Evolutionary conservation across 2,797 vertebrate species (phyloP).

Genomic region (Chelon auratus): DNA sequence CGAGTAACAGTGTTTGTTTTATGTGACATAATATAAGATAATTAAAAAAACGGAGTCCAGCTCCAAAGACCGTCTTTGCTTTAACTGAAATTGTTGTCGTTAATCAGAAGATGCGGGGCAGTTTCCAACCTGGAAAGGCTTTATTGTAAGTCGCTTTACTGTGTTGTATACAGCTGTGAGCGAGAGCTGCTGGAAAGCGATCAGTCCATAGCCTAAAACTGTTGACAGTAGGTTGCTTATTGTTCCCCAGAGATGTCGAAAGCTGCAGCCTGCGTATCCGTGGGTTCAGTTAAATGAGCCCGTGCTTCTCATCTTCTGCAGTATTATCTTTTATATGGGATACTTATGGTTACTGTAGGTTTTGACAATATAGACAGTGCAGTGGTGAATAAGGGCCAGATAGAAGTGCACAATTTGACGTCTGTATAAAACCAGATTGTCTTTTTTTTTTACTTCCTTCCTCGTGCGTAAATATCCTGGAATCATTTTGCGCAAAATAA

Average conservation of each 20-base stretch:
- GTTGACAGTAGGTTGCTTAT: conserved; percentile 81
- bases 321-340: conserved; percentile 10
- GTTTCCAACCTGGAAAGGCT: conserved; percentile 14
- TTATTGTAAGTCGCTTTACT: conserved; percentile 30
- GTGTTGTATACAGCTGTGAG: conserved; percentile 34
- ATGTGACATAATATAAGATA: conserved; percentile 17
- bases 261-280: conserved; percentile 60
- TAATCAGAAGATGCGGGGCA: neutral
- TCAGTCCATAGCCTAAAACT: conserved; percentile 70
- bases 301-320: conserved; percentile 33
- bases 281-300: conserved; percentile 39
- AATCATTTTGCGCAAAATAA: neutral
- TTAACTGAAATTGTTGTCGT: conserved; percentile 1
- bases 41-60: neutral
- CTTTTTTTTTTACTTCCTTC: conserved; percentile 13
- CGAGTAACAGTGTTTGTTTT: neutral
- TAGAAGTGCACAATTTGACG: neutral
- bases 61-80: conserved; percentile 4
- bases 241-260: conserved; percentile 78
- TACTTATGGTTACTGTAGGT: conserved; percentile 1
- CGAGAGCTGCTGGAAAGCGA: conserved; percentile 64
- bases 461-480: conserved; percentile 27
- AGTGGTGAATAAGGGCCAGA: neutral
- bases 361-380: conserved; percentile 31
- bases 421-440: conserved; percentile 40